Evolutionary conservation across 2,797 vertebrate species (phyloP).

Genomic region (Hyperoplus immaculatus): DNA sequence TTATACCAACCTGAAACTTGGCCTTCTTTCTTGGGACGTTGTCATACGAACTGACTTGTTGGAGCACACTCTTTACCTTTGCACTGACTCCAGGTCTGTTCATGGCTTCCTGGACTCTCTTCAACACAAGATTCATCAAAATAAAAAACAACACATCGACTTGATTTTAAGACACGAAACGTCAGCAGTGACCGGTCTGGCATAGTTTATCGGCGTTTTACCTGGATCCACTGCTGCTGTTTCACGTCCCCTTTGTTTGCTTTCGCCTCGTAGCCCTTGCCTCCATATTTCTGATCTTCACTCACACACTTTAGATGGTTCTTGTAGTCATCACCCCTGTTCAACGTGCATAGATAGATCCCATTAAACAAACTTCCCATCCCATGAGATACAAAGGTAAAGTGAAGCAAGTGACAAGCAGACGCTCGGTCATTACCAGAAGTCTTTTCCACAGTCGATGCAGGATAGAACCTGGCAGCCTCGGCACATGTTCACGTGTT

Average conservation of each 20-base stretch:
- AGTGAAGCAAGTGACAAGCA: not conserved
- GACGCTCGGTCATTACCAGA: conserved; percentile 86
- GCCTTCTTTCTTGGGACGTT: conserved; percentile 95
- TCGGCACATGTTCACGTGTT: conserved; percentile 89
- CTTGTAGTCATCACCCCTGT: conserved; percentile 94
- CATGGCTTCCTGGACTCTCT: conserved; percentile 92
- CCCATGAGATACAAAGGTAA: not conserved
- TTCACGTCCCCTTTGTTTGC: conserved; percentile 93
- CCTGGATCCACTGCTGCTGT: conserved; percentile 96
- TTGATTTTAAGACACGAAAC: not conserved
- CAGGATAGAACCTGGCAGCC: conserved; percentile 92
- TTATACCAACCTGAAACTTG: conserved; percentile 92
- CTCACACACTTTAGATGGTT: conserved; percentile 91
- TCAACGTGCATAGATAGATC: not conserved
- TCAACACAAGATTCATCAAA: conserved; percentile 26
- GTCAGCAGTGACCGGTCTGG: not conserved
- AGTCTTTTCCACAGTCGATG: conserved; percentile 97
- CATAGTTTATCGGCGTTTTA: conserved; percentile 49
- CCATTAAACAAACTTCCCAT: not conserved
- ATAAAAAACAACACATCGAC: not conserved
- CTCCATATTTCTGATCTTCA: conserved; percentile 97
- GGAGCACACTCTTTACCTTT: conserved; percentile 89
- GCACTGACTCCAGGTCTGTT: conserved; percentile 88
- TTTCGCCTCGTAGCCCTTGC: conserved; percentile 93
- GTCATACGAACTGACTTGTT: conserved; percentile 90